Conservation (phyloP, 2,888 invertebrate species). For the Catocala sponsa region DNA sequence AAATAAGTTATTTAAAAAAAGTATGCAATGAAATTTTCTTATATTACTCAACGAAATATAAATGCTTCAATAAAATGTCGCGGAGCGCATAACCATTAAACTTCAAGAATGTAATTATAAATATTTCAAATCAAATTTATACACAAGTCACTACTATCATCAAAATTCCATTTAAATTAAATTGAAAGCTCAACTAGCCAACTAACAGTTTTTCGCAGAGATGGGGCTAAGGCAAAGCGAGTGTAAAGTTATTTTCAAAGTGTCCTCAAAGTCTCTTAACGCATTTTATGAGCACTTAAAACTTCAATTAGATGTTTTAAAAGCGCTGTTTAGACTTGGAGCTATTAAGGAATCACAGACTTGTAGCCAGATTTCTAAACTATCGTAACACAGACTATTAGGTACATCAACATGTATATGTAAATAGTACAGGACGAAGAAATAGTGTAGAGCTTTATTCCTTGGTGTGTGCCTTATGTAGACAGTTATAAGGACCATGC, state of each 20-base stretch:
- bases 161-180: background rate
- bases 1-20: no score
- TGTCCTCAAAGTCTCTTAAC: conserved; percentile 10
- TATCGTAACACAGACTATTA: background rate
- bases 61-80: no score
- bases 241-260: conserved; percentile 9
- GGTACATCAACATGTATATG: background rate
- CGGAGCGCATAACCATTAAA: no score
- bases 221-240: background rate
- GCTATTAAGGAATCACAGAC: background rate
- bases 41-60: no score
- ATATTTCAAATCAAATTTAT: no score
- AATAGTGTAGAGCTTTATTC: background rate
- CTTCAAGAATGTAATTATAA: no score
- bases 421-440: background rate
- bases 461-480: background rate
- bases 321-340: conserved; percentile 10
- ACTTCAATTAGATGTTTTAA: conserved; percentile 10
- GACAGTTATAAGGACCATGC: background rate
- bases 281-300: conserved; percentile 14
- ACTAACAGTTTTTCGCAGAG: background rate
- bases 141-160: no score
- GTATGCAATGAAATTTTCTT: no score
- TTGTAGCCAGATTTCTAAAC: background rate
- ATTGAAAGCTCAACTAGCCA: background rate